Base-by-base conservation (phyloP, 2,888 invertebrate genomes). In the Drosophila buzzatii region DNA sequence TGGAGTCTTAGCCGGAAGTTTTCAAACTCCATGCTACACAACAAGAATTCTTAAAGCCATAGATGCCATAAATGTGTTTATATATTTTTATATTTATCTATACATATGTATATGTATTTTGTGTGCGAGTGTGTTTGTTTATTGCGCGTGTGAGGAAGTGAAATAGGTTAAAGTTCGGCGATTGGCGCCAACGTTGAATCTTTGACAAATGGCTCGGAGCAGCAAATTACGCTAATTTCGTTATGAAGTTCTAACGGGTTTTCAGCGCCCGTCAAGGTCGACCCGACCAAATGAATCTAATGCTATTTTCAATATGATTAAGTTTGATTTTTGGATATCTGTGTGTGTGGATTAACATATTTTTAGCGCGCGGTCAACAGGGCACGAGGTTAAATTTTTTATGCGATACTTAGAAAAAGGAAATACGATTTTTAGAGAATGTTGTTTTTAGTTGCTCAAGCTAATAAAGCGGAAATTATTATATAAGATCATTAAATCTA, bases 161-260 rank as follows among this genome's bases (percentile, higher is more conserved):
- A 86, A 86, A 90, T 86, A 82, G 86, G 86, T 86, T 90, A 90
- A 85, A 88, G 91, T 85, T 90, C 88, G 85, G 60, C 56, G 27
- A 53, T 70, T 82, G 89, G 85, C 81, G 85, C 75, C 81, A 70
- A 53, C 23, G 20, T 53, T 66, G 52, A 56, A 52, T 59, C 53
- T 70, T 68, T 80, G 69, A 76, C 64, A 83, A 80, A 83, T 81
- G 67, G 66, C 59, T 45, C 12, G 16, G 37, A 62, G 62, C 62
- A 41, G 27, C 64, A 81, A 84, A 74, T 81, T 70, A 74, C 81
- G 85, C 55, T 80, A 57, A 70, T 71, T 73, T 73, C 33, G 59
- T 27, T 65, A 41, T 45, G 52, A 51, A 45, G 82, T 82, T 85
- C 82, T 82, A 84, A 78, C 85, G 82, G 75, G 81, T 78, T 84